These are phyloP conservation scores for Stomatorhinus walkeri DNA, from an alignment of 2,797 vertebrate genomes.

Conservation along the genomic window DNA sequence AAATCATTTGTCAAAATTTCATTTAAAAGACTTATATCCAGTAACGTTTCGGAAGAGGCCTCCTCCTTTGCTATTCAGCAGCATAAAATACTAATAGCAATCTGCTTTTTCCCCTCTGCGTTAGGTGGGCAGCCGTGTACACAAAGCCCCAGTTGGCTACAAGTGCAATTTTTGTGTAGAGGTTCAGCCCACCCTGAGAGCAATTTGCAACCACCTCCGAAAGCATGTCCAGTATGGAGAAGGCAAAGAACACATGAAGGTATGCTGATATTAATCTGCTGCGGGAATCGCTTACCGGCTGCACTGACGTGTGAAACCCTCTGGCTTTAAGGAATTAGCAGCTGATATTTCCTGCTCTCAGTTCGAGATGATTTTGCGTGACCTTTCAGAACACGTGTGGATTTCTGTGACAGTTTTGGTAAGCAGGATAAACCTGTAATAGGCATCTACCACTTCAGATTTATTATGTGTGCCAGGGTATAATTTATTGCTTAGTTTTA, in stretches of 20 bases:
- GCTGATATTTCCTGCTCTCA: not conserved
- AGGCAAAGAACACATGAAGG: conserved; percentile 72
- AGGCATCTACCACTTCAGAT: not conserved
- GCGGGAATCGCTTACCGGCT: not conserved
- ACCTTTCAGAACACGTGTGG: not conserved
- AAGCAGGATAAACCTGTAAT: not conserved
- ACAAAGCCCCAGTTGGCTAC: conserved; percentile 75
- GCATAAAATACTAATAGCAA: not conserved
- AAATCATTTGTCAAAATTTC: not conserved
- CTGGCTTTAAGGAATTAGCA: not conserved
- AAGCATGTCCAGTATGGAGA: conserved; percentile 94
- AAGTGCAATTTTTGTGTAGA: conserved; percentile 96
- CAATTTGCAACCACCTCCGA: conserved; percentile 96
- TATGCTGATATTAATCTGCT: conserved; percentile 30
- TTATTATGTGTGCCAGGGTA: not conserved
- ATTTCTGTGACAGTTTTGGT: not conserved
- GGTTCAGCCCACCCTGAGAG: conserved; percentile 89
- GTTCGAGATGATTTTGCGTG: not conserved
- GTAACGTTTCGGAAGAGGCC: not conserved
- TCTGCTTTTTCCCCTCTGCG: not conserved
- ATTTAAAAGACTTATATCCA: not conserved
- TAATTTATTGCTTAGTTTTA: not conserved
- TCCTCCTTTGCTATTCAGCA: not conserved
- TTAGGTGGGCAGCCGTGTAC: conserved; percentile 46
- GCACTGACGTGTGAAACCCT: not conserved